A percentile compares a stretch with the other conserved stretches of the same genome.
Conservation (phyloP, 2,888 invertebrate species). For the Ormyrus nitidulus region DNA sequence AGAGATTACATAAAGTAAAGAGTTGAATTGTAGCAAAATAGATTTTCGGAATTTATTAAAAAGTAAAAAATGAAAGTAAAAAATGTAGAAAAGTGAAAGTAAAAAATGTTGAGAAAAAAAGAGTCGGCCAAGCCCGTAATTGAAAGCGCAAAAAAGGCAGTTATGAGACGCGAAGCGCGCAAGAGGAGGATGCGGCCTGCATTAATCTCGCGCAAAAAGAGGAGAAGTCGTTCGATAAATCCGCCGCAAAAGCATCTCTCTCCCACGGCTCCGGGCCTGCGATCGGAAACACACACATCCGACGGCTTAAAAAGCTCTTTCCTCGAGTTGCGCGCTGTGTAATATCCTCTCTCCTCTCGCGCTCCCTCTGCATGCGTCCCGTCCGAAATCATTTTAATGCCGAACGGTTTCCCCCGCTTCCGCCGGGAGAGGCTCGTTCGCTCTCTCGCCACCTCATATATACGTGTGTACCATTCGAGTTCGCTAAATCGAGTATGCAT, state of each 20-base stretch:
- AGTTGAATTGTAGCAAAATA: too few species aligned
- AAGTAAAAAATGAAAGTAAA: too few species aligned
- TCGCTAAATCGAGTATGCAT: constrained; percentile 54
- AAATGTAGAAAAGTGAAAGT: too few species aligned
- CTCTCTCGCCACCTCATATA: neutral
- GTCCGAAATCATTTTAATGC: constrained; percentile 54
- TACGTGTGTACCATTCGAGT: constrained; percentile 1
- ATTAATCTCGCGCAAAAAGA: constrained; percentile 13
- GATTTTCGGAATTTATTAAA: too few species aligned
- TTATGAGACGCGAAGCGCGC: neutral
- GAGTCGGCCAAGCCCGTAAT: too few species aligned
- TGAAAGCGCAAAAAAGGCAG: too few species aligned
- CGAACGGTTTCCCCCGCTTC: constrained; percentile 19
- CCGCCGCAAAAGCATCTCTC: constrained; percentile 8
- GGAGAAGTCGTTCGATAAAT: neutral
- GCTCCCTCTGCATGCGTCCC: neutral
- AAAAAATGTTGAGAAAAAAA: too few species aligned
- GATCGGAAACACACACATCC: constrained; percentile 21
- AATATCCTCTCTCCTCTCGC: constrained; percentile 19
- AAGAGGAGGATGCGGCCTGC: too few species aligned
- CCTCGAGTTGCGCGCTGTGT: constrained; percentile 34
- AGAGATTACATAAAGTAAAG: too few species aligned
- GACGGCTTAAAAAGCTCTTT: constrained; percentile 50
- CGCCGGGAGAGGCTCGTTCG: neutral
- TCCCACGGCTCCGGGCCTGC: neutral